Evolutionary conservation across 2,888 invertebrate species (phyloP), one percentile per base, ranked within the genome.

Genomic region (Papilio gigon): DNA sequence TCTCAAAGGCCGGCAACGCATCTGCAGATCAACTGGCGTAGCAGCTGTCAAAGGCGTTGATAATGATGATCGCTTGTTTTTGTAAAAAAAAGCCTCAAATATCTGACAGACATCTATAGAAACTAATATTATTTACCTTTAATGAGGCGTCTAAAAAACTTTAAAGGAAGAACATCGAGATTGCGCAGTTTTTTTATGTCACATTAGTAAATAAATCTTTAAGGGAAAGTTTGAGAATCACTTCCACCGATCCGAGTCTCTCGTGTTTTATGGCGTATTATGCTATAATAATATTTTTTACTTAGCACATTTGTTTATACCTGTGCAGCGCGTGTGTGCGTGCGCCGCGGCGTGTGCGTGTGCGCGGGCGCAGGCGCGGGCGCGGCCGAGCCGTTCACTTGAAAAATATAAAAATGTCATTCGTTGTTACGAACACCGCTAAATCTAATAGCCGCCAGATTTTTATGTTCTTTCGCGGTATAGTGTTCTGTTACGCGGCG

Each of bases 221-320:
- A 22, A 22, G 0, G 1, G n/a, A 79, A 71, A 83, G 78, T 86
- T 91, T 90, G 89, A 81, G 88, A 86, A 84, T 61, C 89, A 71
- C 75, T 71, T 72, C 72, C 75, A 61, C 58, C 62, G 71, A 76
- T 77, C 79, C 80, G 80, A 77, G 73, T 79, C 80, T 79, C 80
- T 82, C 79, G 87, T 89, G 88, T 90, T 90, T 90, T 90, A 92
- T 89, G 87, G 88, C 86, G 80, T 85, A 90, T 89, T 89, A 90
- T 87, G 83, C 83, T 84, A 86, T 88, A 90, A 90, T 90, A 89
- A 89, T 90, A 90, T 90, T 90, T 91, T 90, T 91, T 90, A 90
- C 90, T 91, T 90, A 90, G 89, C 90, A 89, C 90, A 87, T 88
- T 85, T 84, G 87, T 88, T 83, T 84, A 84, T 85, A 82, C 81